Base-by-base conservation (phyloP, 2,797 vertebrate species). In the Spinibarbus caldwelli region DNA sequence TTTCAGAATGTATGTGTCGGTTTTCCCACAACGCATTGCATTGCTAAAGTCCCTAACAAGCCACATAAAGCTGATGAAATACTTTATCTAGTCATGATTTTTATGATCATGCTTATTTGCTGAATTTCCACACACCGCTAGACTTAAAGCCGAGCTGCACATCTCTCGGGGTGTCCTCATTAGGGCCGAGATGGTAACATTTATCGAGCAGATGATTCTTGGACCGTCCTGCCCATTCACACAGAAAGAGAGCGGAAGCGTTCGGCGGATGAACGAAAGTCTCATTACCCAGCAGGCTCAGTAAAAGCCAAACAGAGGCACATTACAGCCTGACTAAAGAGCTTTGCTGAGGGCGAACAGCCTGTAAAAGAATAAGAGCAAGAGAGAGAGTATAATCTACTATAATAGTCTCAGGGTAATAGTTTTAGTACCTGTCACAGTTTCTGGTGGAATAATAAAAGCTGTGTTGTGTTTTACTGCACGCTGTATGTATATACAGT, bases 401-500 rank as follows among this genome's bases (percentile, higher is more conserved):
- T 79, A 70, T 83, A 81, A 85, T 85, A 87, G 38, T 86, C 64
- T 49, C 38, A 19, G 45, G 52, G 57, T 87, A 88, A 86, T 73
- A 36, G 23, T 83, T 88, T 86, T 82, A 88, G 75, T 81, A 89
- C 77, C 83, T 85, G 73, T 31, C 72, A 62, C 82, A 49, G 78
- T 57, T 77, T 34, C 41, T 17, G 85, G 66, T 8, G 21, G 83
- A 89, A 86, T 87, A 88, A 80, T 80, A 86, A 87, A 82, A 47
- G 31, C 78, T 49, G 54, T 49, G 34, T 77, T 80, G 82, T n/a
- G 17, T 87, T 82, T 77, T 82, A 85, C 86, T 23, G 75, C 45
- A 21, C 12, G 8, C 12, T 54, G 78, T 84, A 54, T 79, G 7
- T 38, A 64, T 78, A 23, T 54, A n/a, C 71, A 31, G 34, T 76